phyloP scores from a whole-genome alignment of 2,797 vertebrate species.

The Rousettus madagascariensis region DNA sequence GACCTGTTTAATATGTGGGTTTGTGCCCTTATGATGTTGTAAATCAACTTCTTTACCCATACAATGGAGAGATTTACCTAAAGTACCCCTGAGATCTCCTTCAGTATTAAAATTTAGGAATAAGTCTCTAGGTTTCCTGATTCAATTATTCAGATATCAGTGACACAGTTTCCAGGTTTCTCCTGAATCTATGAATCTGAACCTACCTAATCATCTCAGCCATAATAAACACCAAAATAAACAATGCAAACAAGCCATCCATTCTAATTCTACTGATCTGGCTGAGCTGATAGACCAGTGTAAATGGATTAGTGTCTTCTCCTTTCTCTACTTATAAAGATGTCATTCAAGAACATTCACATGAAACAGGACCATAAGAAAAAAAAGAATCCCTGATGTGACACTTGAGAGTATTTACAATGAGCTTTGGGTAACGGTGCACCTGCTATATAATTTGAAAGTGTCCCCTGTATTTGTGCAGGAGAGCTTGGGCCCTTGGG shows the following conservation, averaged over 20 bases:
- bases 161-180: background rate
- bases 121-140: background rate
- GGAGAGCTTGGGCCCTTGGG: background rate
- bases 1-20: background rate
- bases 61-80: background rate
- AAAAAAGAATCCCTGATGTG: background rate
- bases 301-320: background rate
- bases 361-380: background rate
- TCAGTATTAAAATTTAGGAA: background rate
- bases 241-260: background rate
- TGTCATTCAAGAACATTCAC: background rate
- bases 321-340: background rate
- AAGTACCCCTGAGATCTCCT: background rate
- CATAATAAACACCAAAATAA: background rate
- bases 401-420: background rate
- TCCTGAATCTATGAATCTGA: background rate
- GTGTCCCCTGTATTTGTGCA: background rate
- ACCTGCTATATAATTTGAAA: background rate
- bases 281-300: background rate
- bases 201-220: background rate
- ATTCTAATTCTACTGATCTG: background rate
- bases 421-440: background rate
- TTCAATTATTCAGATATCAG: background rate
- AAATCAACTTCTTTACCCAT: background rate
- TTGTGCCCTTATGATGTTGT: background rate